Evolutionary conservation across 2,797 vertebrate species (phyloP), one percentile per base, ranked within the genome.

Genomic region (Acrossocheilus fasciatus): DNA sequence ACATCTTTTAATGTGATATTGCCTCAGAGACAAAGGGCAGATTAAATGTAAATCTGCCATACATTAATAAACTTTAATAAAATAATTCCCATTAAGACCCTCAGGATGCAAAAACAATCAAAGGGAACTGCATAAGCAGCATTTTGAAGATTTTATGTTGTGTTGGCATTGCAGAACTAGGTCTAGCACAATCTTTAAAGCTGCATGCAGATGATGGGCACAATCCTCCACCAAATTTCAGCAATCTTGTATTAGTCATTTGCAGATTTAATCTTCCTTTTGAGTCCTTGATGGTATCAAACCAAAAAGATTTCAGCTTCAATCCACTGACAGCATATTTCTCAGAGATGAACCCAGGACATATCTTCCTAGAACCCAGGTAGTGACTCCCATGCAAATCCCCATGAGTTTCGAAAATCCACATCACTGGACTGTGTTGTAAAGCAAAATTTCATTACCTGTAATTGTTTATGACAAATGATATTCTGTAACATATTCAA

Each of bases 51-150:
- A 36, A 75, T 50, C 41, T 64, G 20, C 43, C 20, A 75, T 66
- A 75, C 57, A 83, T 75, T 39, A 83, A 50, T 50, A 83, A n/a
- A 41, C 12, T 62, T 64, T 66, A 75, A 75, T 64, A 62, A 83
- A 45, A 64, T 75, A 2, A 50, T 45, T 64, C 41, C n/a, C 54
- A 54, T 82, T 34, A 43, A 59, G 39, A 54, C 18, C 68, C 68
- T 72, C 20, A 50, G 43, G 30, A 68, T 10, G 17, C 30, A 69
- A 70, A 68, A 52, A 50, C 12, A 26, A 39, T n/a, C n/a, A 72
- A 82, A 64, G 36, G 7, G 62, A 83, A 47, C 18, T 47, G 20
- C 34, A 50, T 75, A 39, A 23, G 18, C 54, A 83, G 57, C 18
- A 75, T 36, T 75, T 14, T 45, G 4, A 62, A 36, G 54, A 74